Base-by-base conservation (phyloP, 2,888 invertebrate species). In the Biston stratarius region DNA sequence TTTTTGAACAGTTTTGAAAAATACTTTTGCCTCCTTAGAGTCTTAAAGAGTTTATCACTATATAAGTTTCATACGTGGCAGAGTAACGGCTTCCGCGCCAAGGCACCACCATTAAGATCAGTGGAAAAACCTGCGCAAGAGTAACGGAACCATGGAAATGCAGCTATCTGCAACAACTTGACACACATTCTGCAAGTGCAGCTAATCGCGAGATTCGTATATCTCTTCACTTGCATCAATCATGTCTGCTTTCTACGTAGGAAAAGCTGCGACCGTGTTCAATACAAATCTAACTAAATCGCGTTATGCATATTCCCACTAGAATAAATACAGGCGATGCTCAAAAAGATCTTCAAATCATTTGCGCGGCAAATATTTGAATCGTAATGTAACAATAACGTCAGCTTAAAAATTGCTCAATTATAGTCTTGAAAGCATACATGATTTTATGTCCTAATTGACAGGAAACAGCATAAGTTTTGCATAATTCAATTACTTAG, bases 11-110 rank as follows among this genome's bases (percentile, higher is more conserved):
- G 7, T 33, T 14, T 24, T 14, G 12, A 6, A 48, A 33, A 48
- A 11, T 5, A 33, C 6, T 1, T 10, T 47, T 10, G 12, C 5
- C 42, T 49, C 48, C 48, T 34, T 53, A 15, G 15, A 38, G 6
- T n/a, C 15, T 15, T 6, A 36, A 51, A 57, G 42, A 56, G 55
- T 48, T 48, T 14, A 24, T 42, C 64, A 24, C 51, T 15, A 48
- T 64, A 83, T 85, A 88, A 85, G 82, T 81, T 74, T 69, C 76
- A 75, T 56, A 77, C 75, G 80, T 78, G 84, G 83, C 84, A 86
- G 84, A 86, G 83, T 91, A 90, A 91, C 90, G 88, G 90, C 84
- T 81, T 74, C 78, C 71, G 79, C 70, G 71, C 74, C 71, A 71
- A 58, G 68, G 69, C 71, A 78, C 73, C 69, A 73, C 74, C 83